A percentile compares a stretch with the other conserved stretches of the same genome.
phyloP scores from a whole-genome alignment of 2,888 invertebrate species.

The Pherbina coryleti region DNA sequence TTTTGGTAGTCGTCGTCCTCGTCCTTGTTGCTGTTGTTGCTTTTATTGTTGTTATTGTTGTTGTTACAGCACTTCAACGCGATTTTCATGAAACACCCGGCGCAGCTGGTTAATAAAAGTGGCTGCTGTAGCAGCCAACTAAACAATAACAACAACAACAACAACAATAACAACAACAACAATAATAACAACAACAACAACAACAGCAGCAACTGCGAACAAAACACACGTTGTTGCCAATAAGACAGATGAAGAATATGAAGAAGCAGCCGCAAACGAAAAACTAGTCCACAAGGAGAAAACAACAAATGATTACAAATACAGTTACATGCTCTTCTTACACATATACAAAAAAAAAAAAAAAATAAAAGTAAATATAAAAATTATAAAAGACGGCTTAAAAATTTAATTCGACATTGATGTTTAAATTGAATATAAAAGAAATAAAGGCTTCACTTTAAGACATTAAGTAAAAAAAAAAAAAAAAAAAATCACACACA shows the following conservation, averaged over 20 bases:
- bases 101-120: constrained; percentile 45
- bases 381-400: constrained; percentile 4
- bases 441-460: neutral
- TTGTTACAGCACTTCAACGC: constrained; percentile 13
- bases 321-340: too few relatives aligned
- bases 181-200: neutral
- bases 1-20: neutral
- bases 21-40: neutral
- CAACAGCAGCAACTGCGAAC: neutral
- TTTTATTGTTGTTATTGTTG: constrained; percentile 18
- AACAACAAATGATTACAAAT: too few relatives aligned
- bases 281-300: neutral
- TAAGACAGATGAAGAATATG: neutral
- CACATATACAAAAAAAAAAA: too few relatives aligned
- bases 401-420: neutral
- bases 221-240: neutral
- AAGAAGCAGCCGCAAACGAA: neutral
- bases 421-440: constrained; percentile 3
- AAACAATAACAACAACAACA: neutral
- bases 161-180: neutral
- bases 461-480: neutral
- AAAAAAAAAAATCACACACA: neutral
- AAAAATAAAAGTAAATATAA: too few relatives aligned
- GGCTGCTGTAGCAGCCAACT: neutral
- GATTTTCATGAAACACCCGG: constrained; percentile 45